These are phyloP conservation scores for Fulica atra DNA, from an alignment of 2,113 vertebrate species.

Conservation along the genomic window DNA sequence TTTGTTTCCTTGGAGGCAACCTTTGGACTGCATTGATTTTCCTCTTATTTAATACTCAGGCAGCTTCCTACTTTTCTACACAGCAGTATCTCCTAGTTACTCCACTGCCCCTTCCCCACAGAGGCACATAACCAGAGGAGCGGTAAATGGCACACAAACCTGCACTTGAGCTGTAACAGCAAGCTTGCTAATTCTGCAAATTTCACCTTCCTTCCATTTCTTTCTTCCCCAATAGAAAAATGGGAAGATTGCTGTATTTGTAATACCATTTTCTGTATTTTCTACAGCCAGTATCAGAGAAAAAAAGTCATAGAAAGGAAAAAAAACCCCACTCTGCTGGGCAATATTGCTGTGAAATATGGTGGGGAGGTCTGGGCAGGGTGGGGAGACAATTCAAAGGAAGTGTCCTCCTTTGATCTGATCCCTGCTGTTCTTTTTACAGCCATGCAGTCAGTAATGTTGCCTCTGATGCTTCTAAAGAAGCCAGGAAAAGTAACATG, in stretches of 20 bases:
- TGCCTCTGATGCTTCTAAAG: background rate
- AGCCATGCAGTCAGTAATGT: background rate
- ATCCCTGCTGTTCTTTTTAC: conserved; percentile 5
- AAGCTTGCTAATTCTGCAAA: background rate
- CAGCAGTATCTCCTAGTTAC: background rate
- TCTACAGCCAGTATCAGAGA: background rate
- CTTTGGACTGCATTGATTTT: conserved; percentile 67
- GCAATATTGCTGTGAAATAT: background rate
- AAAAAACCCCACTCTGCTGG: background rate
- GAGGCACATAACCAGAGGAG: background rate
- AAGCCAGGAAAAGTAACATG: background rate
- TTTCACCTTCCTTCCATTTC: background rate
- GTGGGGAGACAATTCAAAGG: conserved; percentile 11
- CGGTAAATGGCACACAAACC: background rate
- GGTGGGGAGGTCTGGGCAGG: background rate
- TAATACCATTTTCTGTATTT: background rate
- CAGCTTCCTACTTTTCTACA: conserved; percentile 32
- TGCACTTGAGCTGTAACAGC: background rate
- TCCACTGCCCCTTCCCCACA: background rate
- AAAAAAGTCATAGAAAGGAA: background rate
- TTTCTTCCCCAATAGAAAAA: background rate
- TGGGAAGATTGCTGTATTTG: background rate
- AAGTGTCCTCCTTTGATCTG: conserved; percentile 20
- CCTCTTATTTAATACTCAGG: conserved; percentile 49
- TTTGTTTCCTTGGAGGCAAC: conserved; percentile 65